phyloP scores from a whole-genome alignment of 2,888 invertebrate genomes.

The Gerosis bhagava region DNA sequence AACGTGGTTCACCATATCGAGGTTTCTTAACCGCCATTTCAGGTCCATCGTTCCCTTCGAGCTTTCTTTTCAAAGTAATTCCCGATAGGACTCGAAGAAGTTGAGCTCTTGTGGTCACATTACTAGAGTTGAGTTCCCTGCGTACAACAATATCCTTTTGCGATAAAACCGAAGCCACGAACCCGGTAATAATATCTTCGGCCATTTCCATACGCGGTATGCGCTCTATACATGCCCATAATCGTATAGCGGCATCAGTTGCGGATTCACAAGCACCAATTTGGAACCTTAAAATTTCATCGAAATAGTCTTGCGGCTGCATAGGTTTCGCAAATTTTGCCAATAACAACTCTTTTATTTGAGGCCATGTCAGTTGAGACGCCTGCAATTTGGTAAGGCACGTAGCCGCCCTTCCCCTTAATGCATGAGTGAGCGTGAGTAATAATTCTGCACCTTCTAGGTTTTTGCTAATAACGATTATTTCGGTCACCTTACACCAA shows the following conservation, averaged over 20 bases:
- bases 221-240: slow-evolving; percentile 1
- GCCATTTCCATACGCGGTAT: slow-evolving; percentile 9
- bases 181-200: slow-evolving; percentile 5
- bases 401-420: background rate
- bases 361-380: slow-evolving; percentile 25
- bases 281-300: slow-evolving; percentile 23
- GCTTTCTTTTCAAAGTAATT: background rate
- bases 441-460: slow-evolving; percentile 1
- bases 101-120: background rate
- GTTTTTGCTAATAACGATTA: slow-evolving; percentile 14
- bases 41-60: no score
- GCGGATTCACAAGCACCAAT: background rate
- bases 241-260: background rate
- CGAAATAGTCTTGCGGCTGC: slow-evolving; percentile 33
- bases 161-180: slow-evolving; percentile 3
- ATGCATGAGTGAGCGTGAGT: slow-evolving; percentile 1
- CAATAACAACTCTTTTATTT: slow-evolving; percentile 29
- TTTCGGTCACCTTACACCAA: slow-evolving; percentile 28
- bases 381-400: slow-evolving; percentile 3
- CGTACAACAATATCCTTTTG: slow-evolving; percentile 1
- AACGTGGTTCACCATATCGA: background rate
- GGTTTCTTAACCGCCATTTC: no score
- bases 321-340: slow-evolving; percentile 32
- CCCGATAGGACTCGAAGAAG: background rate
- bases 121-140: slow-evolving; percentile 4